These are phyloP conservation scores for Clarias platycephalus DNA, from an alignment of 2,797 vertebrate species.

Conservation along the genomic window DNA sequence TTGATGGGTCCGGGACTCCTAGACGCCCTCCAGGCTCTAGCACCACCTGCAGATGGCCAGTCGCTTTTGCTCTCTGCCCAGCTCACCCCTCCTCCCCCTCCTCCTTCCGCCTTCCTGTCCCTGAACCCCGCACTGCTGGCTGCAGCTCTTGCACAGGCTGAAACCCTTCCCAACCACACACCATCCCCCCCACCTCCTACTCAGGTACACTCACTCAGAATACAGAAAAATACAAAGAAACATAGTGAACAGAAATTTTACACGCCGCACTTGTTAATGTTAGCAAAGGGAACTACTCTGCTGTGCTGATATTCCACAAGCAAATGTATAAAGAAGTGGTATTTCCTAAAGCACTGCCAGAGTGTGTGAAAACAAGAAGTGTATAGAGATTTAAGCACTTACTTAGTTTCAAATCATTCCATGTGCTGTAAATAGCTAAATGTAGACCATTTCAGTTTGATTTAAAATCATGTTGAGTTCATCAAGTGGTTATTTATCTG, in stretches of 20 bases:
- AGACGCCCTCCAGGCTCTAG: conserved; percentile 69
- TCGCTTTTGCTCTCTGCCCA: conserved; percentile 64
- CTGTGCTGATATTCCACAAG: neutral
- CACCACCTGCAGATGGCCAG: conserved; percentile 61
- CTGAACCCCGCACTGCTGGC: conserved; percentile 76
- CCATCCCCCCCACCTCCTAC: conserved; percentile 62
- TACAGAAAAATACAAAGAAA: no score
- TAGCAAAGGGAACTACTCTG: neutral
- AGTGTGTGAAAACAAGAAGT: neutral
- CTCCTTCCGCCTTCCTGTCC: conserved; percentile 71
- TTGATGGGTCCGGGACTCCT: conserved; percentile 66
- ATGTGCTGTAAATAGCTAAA: neutral
- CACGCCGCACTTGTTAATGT: neutral
- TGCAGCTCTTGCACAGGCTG: conserved; percentile 71
- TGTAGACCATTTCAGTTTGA: neutral
- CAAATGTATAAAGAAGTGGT: neutral
- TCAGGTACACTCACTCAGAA: conserved; percentile 66
- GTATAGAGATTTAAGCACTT: neutral
- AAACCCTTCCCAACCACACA: conserved; percentile 61
- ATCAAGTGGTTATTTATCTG: neutral
- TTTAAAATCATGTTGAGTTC: neutral
- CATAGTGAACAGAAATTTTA: neutral
- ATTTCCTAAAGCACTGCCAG: neutral
- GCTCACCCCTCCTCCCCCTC: conserved; percentile 69
- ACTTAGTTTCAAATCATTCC: neutral